A percentile compares a stretch with the other conserved stretches of the same genome.
Evolutionary conservation across 2,888 invertebrate genomes (phyloP).

Genomic region (Nomada hirtipes): DNA sequence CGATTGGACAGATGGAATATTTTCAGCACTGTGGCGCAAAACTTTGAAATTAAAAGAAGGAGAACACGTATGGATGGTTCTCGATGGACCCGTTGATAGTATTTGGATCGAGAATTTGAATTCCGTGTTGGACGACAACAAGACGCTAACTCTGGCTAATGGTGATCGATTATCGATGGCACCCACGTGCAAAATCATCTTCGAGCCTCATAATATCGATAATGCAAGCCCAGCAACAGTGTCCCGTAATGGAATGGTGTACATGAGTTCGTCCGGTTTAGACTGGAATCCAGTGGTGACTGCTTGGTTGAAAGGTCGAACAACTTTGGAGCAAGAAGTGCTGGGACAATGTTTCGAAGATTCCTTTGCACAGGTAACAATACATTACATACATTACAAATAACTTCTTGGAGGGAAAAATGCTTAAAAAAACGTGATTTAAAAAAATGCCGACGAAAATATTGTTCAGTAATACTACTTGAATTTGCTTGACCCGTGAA

Average conservation of each 20-base stretch:
- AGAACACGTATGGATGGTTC: constrained; percentile 96
- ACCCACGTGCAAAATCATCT: constrained; percentile 96
- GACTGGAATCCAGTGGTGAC: constrained; percentile 96
- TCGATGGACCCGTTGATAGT: constrained; percentile 98
- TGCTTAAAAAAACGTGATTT: not conserved
- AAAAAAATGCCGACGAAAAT: not conserved
- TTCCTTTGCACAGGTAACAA: constrained; percentile 84
- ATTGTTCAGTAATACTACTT: not conserved
- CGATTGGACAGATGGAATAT: constrained; percentile 99
- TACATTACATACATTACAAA: too few species aligned
- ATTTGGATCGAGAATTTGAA: constrained; percentile 99
- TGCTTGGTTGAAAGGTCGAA: constrained; percentile 92
- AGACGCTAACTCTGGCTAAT: constrained; percentile 97
- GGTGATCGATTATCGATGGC: constrained; percentile 98
- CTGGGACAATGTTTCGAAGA: constrained; percentile 85
- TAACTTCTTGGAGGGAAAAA: too few species aligned
- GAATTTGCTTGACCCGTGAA: too few species aligned
- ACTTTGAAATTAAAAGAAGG: constrained; percentile 94
- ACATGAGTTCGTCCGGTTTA: constrained; percentile 98
- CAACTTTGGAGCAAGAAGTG: constrained; percentile 86
- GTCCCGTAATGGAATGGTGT: constrained; percentile 96
- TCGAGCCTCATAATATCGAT: constrained; percentile 98
- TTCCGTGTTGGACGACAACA: constrained; percentile 98
- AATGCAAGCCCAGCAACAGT: constrained; percentile 99
- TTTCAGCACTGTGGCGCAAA: constrained; percentile 98